Base-by-base conservation (phyloP, 2,888 invertebrate genomes). In the Oeneis ivallda region DNA sequence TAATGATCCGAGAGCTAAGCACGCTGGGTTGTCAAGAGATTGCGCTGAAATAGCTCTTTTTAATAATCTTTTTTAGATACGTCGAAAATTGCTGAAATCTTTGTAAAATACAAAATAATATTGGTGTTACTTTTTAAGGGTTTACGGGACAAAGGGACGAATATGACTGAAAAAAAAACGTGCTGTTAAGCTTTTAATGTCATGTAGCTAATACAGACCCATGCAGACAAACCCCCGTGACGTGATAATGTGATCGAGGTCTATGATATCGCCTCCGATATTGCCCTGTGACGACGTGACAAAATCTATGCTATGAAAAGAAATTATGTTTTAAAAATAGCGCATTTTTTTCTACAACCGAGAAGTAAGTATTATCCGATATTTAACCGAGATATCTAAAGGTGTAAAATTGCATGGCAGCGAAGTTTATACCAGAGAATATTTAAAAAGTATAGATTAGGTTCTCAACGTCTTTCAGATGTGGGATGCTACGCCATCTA, bases 201-300 rank as follows among this genome's bases (percentile, higher is more conserved):
- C 37, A 54, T n/a, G n/a, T 37, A 54, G 37, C 34, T 37, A 37
- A 54, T 54, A 53, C 19, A 32, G 26, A 52, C n/a, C 13, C 5
- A 13, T 15, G 2, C 9, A 47, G 15, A 17, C 45, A 15, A 15
- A 53, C 54, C 37, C 37, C 37, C 15, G 17, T 11, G 15, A 15
- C 17, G 17, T 9, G 34, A 17, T 15, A 37, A 53, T 37, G 9
- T 54, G 15, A 54, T 17, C 10, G 17, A 17, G 37, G 15, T 37
- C 11, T 39, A n/a, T 47, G 15, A 52, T 39, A 3, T 34, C 45
- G 41, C 57, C 63, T 10, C 49, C 52, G 26, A 43, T 15, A 41
- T 41, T 49, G 58, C 64, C 64, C 59, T 45, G 7, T n/a, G 59
- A 26, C 37, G 7, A 39, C 7, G 19, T 26, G n/a, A 50, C 34